Base-by-base conservation (phyloP, 2,888 invertebrate genomes). In the Stenotaenia linearis region DNA sequence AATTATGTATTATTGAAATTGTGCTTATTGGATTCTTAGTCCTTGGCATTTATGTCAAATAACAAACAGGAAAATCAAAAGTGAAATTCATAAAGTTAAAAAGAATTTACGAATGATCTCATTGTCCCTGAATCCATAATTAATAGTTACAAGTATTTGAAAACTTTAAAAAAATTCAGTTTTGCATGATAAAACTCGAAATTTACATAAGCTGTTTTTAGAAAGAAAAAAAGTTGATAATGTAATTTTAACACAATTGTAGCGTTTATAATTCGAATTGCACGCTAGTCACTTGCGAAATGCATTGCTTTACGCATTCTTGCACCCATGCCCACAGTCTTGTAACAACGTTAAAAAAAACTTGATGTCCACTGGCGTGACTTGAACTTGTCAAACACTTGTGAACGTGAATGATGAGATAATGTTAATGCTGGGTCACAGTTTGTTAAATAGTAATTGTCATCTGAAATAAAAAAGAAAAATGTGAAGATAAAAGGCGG, bases 41-140 rank as follows among this genome's bases (percentile, higher is more conserved):
- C 69, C 69, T 69, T 69, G 69, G 69, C 69, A 69, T 69, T 69
- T 69, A 61, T 69, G 28, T 69, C 28, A 69, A 25, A 25, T 10
- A 69, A 69, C 9, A 69, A 69, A 69, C 23, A 69, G 23, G 28
- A 69, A 69, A 69, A 69, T 1, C 12, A 69, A 28, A 28, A 25
- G 28, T 28, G 28, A 28, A 28, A 28, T 25, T 10, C 23, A 69
- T 15, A 69, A 28, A 28, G 15, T 7, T 25, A 28, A 69, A 69
- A 25, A 56, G 7, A 21, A 56, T n/a, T n/a, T n/a, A 12, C 45
- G 12, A 28, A 69, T 69, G 69, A 69, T 10, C 28, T 69, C 69
- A 69, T 28, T 69, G 69, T 69, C 69, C 69, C 69, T 69, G 69
- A 69, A 28, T 28, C 23, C 28, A 28, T 69, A 69, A 69, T 69